These are phyloP conservation scores for Actinemys pallida DNA, from an alignment of 2,113 vertebrate species.

Conservation along the genomic window DNA sequence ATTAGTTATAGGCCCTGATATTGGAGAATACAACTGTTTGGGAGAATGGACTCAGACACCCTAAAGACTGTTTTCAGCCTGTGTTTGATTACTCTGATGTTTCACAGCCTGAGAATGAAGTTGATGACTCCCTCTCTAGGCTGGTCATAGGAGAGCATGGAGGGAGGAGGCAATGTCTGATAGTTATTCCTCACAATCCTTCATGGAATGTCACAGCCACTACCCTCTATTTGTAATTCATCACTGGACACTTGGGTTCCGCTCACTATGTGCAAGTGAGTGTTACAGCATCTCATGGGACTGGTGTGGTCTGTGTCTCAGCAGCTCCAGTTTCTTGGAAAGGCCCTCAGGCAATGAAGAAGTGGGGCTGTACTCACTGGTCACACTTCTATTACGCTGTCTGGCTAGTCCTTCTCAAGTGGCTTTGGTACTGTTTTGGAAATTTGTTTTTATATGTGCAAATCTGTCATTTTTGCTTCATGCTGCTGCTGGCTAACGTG, in stretches of 20 bases:
- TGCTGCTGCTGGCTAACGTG: background rate
- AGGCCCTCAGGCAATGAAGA: background rate
- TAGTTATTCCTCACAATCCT: background rate
- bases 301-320: background rate
- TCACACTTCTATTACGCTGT: background rate
- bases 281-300: background rate
- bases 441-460: background rate
- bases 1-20: no score
- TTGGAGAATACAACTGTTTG: no score
- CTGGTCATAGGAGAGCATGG: no score
- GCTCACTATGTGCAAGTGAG: background rate
- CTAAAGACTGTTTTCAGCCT: no score
- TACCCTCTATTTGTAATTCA: accelerated
- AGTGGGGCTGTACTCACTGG: background rate
- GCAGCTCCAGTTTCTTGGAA: background rate
- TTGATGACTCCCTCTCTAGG: no score
- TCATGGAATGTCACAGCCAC: background rate
- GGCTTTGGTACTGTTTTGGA: background rate
- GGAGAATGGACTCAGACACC: no score
- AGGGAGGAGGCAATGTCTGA: no score
- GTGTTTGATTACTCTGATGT: no score
- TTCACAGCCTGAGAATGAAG: no score
- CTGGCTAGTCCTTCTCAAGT: background rate
- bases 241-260: background rate
- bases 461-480: background rate